phyloP scores from a whole-genome alignment of 2,113 vertebrate species.

The Physeter macrocephalus region DNA sequence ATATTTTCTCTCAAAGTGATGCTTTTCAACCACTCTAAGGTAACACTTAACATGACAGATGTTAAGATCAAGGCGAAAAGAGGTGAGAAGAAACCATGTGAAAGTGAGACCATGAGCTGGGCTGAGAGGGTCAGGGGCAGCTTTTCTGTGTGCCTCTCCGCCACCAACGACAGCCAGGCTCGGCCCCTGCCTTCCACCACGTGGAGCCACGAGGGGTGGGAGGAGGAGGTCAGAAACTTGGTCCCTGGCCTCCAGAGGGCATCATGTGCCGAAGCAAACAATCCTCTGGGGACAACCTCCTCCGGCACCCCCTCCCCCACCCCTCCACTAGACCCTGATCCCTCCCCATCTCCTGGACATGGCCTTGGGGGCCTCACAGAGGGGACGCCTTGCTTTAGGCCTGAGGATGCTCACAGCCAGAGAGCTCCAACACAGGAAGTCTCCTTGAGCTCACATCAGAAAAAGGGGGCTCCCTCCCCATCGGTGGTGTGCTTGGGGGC shows the following conservation, averaged over 20 bases:
- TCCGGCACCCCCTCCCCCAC: fast-evolving
- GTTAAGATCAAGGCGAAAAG: background rate
- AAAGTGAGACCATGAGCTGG: background rate
- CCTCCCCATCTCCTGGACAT: fast-evolving
- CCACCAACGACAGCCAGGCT: too few species aligned
- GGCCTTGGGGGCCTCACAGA: background rate
- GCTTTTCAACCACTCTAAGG: background rate
- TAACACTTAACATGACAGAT: background rate
- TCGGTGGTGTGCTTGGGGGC: fast-evolving
- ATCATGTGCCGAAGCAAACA: background rate
- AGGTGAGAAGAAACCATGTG: background rate
- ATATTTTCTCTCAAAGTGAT: background rate
- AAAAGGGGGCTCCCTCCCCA: background rate
- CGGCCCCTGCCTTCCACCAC: fast-evolving
- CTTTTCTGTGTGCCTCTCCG: fast-evolving
- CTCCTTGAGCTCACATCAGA: background rate
- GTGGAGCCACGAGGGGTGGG: too few species aligned
- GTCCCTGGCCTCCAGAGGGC: background rate
- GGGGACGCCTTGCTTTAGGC: background rate
- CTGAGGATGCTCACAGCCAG: background rate
- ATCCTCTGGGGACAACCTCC: background rate
- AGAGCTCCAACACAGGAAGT: background rate
- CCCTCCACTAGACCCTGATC: too few species aligned
- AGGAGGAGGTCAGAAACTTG: background rate
- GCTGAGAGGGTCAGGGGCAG: background rate